Evolutionary conservation across 2,113 vertebrate species (phyloP).

Genomic region (Sinocyclocheilus grahami): DNA sequence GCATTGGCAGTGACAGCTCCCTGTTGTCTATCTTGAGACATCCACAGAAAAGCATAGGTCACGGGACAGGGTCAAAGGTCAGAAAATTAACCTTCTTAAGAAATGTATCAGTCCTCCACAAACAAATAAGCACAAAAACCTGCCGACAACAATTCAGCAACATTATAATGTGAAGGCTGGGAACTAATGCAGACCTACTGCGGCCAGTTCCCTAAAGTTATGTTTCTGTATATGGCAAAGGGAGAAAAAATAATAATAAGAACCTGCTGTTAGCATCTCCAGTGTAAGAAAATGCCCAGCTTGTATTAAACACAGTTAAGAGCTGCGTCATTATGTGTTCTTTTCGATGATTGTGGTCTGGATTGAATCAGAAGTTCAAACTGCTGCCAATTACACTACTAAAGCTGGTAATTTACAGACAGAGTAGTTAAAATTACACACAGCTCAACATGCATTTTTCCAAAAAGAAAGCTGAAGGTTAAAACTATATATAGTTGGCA

Average conservation of each 20-base stretch:
- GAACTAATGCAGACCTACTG: slow-evolving; percentile 59
- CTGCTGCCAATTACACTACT: slow-evolving; percentile 67
- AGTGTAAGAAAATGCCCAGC: slow-evolving; percentile 70
- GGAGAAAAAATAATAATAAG: slow-evolving; percentile 70
- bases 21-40: neutral
- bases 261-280: slow-evolving; percentile 63
- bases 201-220: slow-evolving; percentile 62
- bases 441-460: slow-evolving; percentile 44
- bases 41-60: neutral
- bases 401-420: slow-evolving; percentile 65
- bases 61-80: slow-evolving; percentile 54
- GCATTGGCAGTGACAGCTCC: neutral
- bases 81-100: slow-evolving; percentile 67
- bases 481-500: slow-evolving; percentile 10
- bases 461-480: slow-evolving; percentile 15
- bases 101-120: slow-evolving; percentile 74
- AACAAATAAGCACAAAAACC: slow-evolving; percentile 60
- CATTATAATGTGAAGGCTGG: slow-evolving; percentile 60
- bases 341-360: slow-evolving; percentile 70
- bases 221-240: slow-evolving; percentile 9
- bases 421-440: slow-evolving; percentile 62
- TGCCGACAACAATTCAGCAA: slow-evolving; percentile 53
- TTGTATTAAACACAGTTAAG: slow-evolving; percentile 63
- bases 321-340: slow-evolving; percentile 63
- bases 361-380: slow-evolving; percentile 68